Base-by-base conservation (phyloP, 2,888 invertebrate species). In the Drosophila borborema region DNA sequence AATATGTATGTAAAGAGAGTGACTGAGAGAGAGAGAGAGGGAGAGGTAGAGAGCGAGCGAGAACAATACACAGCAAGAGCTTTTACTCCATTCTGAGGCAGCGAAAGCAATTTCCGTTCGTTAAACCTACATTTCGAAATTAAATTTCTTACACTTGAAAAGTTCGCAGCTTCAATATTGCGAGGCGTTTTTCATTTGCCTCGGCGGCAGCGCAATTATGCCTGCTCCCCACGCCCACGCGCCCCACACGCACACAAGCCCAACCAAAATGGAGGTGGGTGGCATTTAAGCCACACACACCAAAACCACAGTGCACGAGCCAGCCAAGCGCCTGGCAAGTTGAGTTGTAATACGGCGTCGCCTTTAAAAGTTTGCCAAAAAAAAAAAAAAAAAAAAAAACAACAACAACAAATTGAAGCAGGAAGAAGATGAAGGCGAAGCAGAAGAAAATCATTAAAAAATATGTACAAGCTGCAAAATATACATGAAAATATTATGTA, bases 61-160 rank as follows among this genome's bases (percentile, higher is more conserved):
- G 48, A 66, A 80, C 66, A 69, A 75, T 64, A 62, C 54, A 51
- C 18, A 59, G 20, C 56, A 43, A 58, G 62, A 54, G 54, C 51
- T 18, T 68, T 84, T 74, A 82, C 80, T 64, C 62, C 78, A 80
- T 70, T 82, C 79, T 70, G 53, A 72, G 72, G 69, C 78, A 64
- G 71, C 90, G 80, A 87, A 89, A 87, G 86, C 89, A 87, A 87
- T 87, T 87, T 87, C 88, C 87, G 85, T 87, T 87, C 89, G 87
- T 87, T 85, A 87, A 89, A 87, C 89, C 89, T 87, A 87, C 86
- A 86, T 86, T 86, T 86, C 70, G 86, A 89, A 87, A 89, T 87
- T 87, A 87, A 87, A 87, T 87, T 87, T 87, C 86, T 89, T 87
- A 86, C 87, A 89, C 87, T 87, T 87, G 87, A 89, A 80, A 89